phyloP scores from a whole-genome alignment of 2,113 vertebrate genomes.

The Picathartes gymnocephalus region DNA sequence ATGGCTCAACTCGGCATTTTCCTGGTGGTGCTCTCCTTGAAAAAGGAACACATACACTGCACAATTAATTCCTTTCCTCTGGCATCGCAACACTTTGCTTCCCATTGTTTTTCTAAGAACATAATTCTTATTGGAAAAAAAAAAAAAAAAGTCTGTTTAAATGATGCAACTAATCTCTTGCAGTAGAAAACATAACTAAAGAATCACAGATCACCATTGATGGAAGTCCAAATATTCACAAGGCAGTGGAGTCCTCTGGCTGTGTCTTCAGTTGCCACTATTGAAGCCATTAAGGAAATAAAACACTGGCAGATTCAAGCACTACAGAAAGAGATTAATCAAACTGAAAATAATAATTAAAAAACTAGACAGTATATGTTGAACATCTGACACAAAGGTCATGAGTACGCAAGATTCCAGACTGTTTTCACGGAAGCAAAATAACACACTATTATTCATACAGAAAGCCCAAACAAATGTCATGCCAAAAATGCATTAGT shows the following conservation, averaged over 20 bases:
- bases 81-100: not conserved
- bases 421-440: not conserved
- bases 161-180: not conserved
- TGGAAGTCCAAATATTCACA: not conserved
- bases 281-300: not conserved
- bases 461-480: not conserved
- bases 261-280: not conserved
- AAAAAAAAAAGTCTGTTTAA: not conserved
- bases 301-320: not conserved
- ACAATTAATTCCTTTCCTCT: not conserved
- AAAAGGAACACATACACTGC: not conserved
- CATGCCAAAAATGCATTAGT: not conserved
- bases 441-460: not conserved
- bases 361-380: not conserved
- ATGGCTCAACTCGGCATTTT: constrained; percentile 81
- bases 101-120: not conserved
- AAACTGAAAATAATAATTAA: not conserved
- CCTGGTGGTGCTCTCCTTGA: constrained; percentile 87
- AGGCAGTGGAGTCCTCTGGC: not conserved
- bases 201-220: not conserved
- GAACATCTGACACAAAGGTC: not conserved
- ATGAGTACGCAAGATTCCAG: not conserved
- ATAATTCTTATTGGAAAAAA: not conserved
- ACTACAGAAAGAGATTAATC: not conserved
- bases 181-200: not conserved